Conservation (phyloP, 2,888 invertebrate species). For the Boloria euphrosyne region DNA sequence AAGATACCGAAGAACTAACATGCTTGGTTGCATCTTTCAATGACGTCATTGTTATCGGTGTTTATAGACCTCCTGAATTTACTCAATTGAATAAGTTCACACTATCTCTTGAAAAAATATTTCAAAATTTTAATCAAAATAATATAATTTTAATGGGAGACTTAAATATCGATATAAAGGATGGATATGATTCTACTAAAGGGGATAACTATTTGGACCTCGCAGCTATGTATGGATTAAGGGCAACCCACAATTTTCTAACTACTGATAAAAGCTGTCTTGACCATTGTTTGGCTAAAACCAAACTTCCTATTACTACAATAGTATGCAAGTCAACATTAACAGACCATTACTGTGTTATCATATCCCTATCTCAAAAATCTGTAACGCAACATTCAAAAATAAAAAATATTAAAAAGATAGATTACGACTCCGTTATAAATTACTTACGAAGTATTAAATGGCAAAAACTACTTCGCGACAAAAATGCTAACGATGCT, state of each 20-base stretch:
- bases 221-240: background rate
- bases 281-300: background rate
- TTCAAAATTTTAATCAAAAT: background rate
- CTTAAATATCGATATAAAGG: too few relatives aligned
- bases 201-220: background rate
- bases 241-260: background rate
- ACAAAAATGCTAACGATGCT: background rate
- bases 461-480: background rate
- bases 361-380: too few relatives aligned
- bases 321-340: background rate
- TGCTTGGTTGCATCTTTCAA: background rate
- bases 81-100: background rate
- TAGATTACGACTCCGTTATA: background rate
- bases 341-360: background rate
- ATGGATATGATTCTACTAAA: background rate
- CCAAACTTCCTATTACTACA: background rate
- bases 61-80: constrained; percentile 2
- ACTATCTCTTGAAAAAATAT: background rate
- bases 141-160: background rate
- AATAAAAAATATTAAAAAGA: background rate
- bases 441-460: background rate
- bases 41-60: background rate
- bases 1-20: background rate
- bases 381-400: background rate
- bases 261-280: background rate